Base-by-base conservation (phyloP, 2,797 vertebrate species). In the Arnoldichthys spilopterus region DNA sequence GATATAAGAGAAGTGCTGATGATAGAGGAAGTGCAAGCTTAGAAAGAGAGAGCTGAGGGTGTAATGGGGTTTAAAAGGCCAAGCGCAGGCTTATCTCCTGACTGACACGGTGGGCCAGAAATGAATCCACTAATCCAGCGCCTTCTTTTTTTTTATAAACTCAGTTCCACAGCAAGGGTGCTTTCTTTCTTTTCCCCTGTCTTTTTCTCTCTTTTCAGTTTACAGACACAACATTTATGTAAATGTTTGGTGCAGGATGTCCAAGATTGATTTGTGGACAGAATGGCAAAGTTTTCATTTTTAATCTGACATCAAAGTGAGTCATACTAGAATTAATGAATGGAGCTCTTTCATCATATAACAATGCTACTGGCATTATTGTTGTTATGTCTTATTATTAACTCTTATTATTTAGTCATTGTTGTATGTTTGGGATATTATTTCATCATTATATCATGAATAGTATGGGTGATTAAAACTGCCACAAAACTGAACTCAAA, bases 71-170 rank as follows among this genome's bases (percentile, higher is more conserved):
- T 81, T 81, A 70, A 78, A 81, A 84, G 86, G 86, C 81, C 80
- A 87, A 86, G 86, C 84, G 13, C 73, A 1, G 70, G 71, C 86
- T 93, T 93, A 93, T 93, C 91, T 88, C 84, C 26, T 62, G 8
- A 54, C 12, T 75, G 72, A 63, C 72, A 70, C 15, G n/a, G 40
- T 59, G 56, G 24, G 58, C 45, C 66, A 75, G 72, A 45, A 75
- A 63, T 62, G 30, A 74, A 51, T 79, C 54, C 43, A 51, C 30
- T 69, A 74, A 79, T 74, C 63, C 51, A 37, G 63, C 24, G 18
- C 47, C 12, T 28, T 72, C 18, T 77, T 67, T 72, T 28, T 77
- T 66, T 72, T 30, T 66, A 73, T 47, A 79, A 73, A 79, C 49
- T 30, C 16, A 51, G 53, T 47, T 68, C 43, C 22, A 32, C 66